These are phyloP conservation scores for Coenobita brevimanus DNA, from an alignment of 1,140 invertebrate species.

Conservation along the genomic window DNA sequence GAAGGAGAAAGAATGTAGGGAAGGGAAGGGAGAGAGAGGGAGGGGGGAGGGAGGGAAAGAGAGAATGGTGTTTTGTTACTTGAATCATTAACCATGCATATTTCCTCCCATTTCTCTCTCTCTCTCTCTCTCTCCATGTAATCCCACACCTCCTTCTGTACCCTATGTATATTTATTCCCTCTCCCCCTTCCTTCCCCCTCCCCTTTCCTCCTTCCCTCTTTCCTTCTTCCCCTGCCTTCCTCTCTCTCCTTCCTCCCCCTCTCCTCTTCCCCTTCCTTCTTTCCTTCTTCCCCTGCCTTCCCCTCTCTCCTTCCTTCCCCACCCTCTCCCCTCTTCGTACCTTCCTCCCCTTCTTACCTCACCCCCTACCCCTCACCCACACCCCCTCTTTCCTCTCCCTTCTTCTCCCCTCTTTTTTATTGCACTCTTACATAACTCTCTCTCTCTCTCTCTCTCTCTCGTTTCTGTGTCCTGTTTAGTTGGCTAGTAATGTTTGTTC, in stretches of 20 bases:
- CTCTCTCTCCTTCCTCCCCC: constrained; percentile 31
- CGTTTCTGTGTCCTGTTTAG: neutral
- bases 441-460: neutral
- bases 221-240: neutral
- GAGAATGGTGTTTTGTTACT: neutral
- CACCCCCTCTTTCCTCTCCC: neutral
- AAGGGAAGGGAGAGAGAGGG: too few relatives aligned
- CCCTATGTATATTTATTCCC: too few relatives aligned
- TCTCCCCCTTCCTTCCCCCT: too few relatives aligned
- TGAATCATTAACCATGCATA: neutral
- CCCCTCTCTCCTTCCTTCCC: too few relatives aligned
- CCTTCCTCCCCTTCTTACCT: neutral
- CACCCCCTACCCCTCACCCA: neutral
- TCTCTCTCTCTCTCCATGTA: constrained; percentile 5
- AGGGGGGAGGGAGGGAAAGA: too few relatives aligned
- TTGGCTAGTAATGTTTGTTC: neutral
- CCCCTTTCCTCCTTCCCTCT: too few relatives aligned
- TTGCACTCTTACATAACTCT: neutral
- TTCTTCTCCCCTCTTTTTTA: neutral
- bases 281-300: neutral
- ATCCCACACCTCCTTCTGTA: too few relatives aligned
- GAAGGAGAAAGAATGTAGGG: too few relatives aligned
- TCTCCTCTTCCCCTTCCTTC: neutral
- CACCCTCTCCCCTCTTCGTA: neutral
- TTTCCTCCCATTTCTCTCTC: neutral